Percentiles rank a stretch among this genome's conserved stretches.
Conservation (phyloP, 1,140 invertebrate genomes). For the Caenorhabditis tropicalis region DNA sequence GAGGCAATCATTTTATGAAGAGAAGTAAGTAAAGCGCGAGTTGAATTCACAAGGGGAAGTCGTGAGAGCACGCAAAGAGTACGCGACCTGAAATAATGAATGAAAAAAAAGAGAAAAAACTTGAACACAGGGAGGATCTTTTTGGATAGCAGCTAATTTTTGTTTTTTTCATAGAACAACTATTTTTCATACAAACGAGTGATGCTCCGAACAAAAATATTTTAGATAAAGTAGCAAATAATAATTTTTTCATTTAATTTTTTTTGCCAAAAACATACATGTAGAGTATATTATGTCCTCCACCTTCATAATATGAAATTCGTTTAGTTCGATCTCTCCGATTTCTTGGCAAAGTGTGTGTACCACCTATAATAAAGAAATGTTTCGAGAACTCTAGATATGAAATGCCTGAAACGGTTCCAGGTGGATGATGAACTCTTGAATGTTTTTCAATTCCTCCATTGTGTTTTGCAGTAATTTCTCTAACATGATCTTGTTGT, state of each 20-base stretch:
- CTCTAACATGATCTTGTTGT: slow-evolving; percentile 56
- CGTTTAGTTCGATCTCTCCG: slow-evolving; percentile 78
- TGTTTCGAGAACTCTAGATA: neutral
- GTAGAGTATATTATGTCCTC: slow-evolving; percentile 90
- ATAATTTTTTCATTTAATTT: too few relatives aligned
- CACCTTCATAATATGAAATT: slow-evolving; percentile 84
- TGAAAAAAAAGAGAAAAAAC: neutral
- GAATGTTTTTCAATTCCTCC: slow-evolving; percentile 36
- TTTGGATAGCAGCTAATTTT: neutral
- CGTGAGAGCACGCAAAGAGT: slow-evolving; percentile 89
- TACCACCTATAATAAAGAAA: slow-evolving; percentile 75
- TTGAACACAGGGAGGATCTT: too few relatives aligned
- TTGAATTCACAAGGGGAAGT: slow-evolving; percentile 84
- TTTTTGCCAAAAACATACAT: slow-evolving; percentile 84
- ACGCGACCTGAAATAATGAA: slow-evolving; percentile 84
- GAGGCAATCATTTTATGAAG: slow-evolving; percentile 64
- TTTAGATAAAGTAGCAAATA: too few relatives aligned
- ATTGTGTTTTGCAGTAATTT: slow-evolving; percentile 52
- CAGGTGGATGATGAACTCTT: slow-evolving; percentile 56
- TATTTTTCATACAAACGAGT: neutral
- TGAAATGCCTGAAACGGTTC: slow-evolving; percentile 79
- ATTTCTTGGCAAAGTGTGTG: slow-evolving; percentile 75
- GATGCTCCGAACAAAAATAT: too few relatives aligned
- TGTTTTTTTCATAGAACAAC: neutral
- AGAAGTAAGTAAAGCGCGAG: slow-evolving; percentile 80